Conservation (phyloP, 1,140 invertebrate species). For the Homalodisca vitripennis region DNA sequence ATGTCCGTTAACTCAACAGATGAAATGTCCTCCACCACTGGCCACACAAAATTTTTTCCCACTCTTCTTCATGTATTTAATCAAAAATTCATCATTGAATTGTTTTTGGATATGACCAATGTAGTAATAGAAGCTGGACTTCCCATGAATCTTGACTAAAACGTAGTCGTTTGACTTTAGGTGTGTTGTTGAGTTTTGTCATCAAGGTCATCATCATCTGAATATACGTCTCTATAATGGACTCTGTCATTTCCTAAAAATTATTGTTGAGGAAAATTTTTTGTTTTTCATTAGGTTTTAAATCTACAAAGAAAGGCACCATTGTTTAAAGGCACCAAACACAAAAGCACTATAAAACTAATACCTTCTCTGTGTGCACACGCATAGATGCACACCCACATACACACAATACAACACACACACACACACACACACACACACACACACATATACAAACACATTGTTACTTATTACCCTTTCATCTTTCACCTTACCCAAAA, state of each 20-base stretch:
- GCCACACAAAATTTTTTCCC: conserved; percentile 18
- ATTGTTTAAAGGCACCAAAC: too few relatives aligned
- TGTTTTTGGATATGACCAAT: neutral
- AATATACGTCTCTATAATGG: neutral
- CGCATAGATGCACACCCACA: neutral
- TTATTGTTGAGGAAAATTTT: conserved; percentile 7
- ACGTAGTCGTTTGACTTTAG: conserved; percentile 6
- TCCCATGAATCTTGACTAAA: conserved; percentile 8
- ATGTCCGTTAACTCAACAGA: neutral
- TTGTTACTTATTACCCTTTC: too few relatives aligned
- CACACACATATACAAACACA: neutral
- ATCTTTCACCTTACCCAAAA: too few relatives aligned
- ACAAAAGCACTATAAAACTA: too few relatives aligned
- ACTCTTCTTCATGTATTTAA: conserved; percentile 8
- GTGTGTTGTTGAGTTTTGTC: neutral
- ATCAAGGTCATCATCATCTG: neutral
- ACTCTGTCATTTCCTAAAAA: conserved; percentile 5
- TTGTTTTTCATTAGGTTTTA: neutral
- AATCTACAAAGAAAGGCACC: too few relatives aligned
- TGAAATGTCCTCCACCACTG: conserved; percentile 6
- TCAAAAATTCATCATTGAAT: neutral
- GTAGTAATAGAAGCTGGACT: neutral
- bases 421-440: too few relatives aligned
- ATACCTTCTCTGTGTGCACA: neutral
- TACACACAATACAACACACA: too few relatives aligned